phyloP scores from a whole-genome alignment of 2,888 invertebrate species.

The Eledona agricola region DNA sequence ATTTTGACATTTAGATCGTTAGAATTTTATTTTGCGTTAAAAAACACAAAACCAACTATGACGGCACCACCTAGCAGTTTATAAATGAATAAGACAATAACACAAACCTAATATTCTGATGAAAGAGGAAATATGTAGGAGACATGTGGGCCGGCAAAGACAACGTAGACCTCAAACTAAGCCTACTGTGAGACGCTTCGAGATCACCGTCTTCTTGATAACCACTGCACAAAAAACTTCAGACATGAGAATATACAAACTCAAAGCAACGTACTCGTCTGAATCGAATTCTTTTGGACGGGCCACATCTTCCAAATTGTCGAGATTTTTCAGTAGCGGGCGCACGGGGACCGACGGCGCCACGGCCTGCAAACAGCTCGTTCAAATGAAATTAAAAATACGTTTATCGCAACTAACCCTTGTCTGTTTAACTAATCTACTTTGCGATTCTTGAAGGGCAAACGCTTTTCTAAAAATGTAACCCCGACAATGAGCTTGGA shows the following conservation, averaged over 20 bases:
- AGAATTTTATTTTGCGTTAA: too few relatives aligned
- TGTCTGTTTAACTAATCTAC: neutral
- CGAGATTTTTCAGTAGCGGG: neutral
- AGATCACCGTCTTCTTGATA: constrained; percentile 67
- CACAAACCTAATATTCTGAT: constrained; percentile 41
- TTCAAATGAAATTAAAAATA: neutral
- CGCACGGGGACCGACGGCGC: neutral
- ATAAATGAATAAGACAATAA: constrained; percentile 6
- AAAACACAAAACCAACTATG: too few relatives aligned
- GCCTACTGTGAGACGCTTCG: constrained; percentile 58
- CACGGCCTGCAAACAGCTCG: neutral
- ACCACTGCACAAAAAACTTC: constrained; percentile 61
- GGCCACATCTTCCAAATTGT: constrained; percentile 1
- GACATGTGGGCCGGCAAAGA: constrained; percentile 59
- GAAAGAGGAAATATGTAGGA: constrained; percentile 17
- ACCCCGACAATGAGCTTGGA: constrained; percentile 81
- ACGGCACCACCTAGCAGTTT: neutral
- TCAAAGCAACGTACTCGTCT: constrained; percentile 57
- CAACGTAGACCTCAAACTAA: constrained; percentile 60
- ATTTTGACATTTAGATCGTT: neutral
- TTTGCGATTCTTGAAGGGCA: constrained; percentile 59
- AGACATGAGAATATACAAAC: constrained; percentile 24
- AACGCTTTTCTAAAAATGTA: constrained; percentile 69
- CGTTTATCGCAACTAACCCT: constrained; percentile 1
- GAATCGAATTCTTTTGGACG: constrained; percentile 62